phyloP scores from a whole-genome alignment of 1,140 invertebrate genomes.

The Drosophila tani region DNA sequence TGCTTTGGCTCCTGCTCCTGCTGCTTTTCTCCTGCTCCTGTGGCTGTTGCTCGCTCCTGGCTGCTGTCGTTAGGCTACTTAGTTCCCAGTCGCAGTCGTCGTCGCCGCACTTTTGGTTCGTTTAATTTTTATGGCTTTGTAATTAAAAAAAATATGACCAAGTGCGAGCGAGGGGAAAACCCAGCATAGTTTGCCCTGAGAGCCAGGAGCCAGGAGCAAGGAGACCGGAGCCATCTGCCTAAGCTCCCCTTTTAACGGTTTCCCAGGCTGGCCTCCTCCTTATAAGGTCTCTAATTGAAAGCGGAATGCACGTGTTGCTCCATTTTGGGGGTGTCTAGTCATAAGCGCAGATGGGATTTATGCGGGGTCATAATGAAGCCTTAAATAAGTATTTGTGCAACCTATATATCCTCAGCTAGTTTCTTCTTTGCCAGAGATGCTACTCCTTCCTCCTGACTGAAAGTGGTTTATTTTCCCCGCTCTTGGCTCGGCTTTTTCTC shows the following conservation, averaged over 20 bases:
- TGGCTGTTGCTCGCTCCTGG: conserved; percentile 24
- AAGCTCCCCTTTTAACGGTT: conserved; percentile 41
- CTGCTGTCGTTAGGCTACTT: conserved; percentile 70
- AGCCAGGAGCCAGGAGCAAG: neutral
- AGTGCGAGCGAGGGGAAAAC: neutral
- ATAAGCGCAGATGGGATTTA: conserved; percentile 26
- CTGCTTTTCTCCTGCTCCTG: neutral
- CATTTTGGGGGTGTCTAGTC: conserved; percentile 6
- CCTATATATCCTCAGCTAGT: conserved; percentile 12
- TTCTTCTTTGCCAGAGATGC: neutral
- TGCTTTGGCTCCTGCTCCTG: conserved; percentile 1
- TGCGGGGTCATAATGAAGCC: conserved; percentile 42
- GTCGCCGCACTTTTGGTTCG: conserved; percentile 51
- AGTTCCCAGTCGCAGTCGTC: conserved; percentile 52
- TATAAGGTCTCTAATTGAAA: conserved; percentile 55
- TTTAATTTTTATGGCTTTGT: conserved; percentile 69
- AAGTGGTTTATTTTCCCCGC: conserved; percentile 8
- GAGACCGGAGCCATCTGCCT: conserved; percentile 16
- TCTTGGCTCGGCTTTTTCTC: neutral
- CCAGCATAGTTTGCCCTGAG: conserved; percentile 19
- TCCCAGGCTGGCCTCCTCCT: conserved; percentile 38
- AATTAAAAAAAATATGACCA: conserved; percentile 74
- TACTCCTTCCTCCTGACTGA: neutral
- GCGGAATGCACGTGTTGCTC: conserved; percentile 62
- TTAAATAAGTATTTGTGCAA: conserved; percentile 37